A percentile compares a stretch with the other conserved stretches of the same genome.
These are phyloP conservation scores for Ophion ventricosus DNA, from an alignment of 2,888 invertebrate genomes.

Conservation along the genomic window DNA sequence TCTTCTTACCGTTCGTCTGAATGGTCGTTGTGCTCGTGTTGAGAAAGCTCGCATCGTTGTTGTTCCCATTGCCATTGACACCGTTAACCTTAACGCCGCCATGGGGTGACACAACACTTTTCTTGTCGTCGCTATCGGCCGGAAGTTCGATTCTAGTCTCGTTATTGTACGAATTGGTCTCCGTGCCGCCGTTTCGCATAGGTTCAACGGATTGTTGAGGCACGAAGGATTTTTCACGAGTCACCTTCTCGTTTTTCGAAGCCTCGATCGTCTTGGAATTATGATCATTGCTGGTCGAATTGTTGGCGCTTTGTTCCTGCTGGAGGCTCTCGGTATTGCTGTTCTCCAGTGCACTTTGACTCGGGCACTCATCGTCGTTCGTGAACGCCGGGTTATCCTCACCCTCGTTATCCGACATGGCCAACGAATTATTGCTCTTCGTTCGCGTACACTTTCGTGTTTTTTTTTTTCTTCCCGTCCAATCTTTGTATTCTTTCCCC, in stretches of 20 bases:
- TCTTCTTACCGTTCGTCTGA: conserved; percentile 73
- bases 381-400: conserved; percentile 81
- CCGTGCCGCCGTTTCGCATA: conserved; percentile 72
- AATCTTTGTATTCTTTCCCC: conserved; percentile 10
- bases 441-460: neutral
- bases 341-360: conserved; percentile 62
- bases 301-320: conserved; percentile 62
- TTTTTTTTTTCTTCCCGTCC: neutral
- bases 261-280: conserved; percentile 69
- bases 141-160: conserved; percentile 81
- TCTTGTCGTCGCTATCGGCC: conserved; percentile 74
- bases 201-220: conserved; percentile 80
- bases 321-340: conserved; percentile 70
- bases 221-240: conserved; percentile 74
- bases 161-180: conserved; percentile 75
- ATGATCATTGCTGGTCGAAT: conserved; percentile 68
- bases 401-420: conserved; percentile 78
- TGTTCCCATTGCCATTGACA: conserved; percentile 80
- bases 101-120: conserved; percentile 45
- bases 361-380: conserved; percentile 76
- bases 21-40: conserved; percentile 80
- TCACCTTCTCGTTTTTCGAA: conserved; percentile 75
- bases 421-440: conserved; percentile 7
- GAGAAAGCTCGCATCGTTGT: conserved; percentile 81
- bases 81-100: conserved; percentile 78